A percentile compares a stretch with the other conserved stretches of the same genome.
Conservation (phyloP, 2,797 vertebrate species). For the Platyrinchus mystaceus region DNA sequence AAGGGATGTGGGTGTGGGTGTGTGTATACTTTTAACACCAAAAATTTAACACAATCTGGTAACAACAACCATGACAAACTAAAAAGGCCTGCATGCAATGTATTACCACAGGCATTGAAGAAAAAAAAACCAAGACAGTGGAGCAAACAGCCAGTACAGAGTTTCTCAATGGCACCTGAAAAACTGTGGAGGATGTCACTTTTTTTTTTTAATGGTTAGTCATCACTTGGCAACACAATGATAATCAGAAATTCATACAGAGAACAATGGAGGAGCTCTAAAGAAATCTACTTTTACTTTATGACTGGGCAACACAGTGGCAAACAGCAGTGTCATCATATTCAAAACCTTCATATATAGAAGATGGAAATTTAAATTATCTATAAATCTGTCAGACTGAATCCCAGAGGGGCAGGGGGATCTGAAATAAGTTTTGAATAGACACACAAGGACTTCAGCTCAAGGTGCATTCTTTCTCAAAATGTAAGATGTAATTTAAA, state of each 20-base stretch:
- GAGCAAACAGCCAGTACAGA: background rate
- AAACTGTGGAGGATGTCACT: background rate
- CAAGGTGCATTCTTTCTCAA: background rate
- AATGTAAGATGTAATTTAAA: background rate
- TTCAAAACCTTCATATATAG: background rate
- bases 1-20: background rate
- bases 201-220: background rate
- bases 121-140: background rate
- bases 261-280: background rate
- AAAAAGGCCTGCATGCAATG: background rate
- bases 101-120: background rate
- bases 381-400: background rate
- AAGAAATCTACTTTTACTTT: background rate
- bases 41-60: background rate
- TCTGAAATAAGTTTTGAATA: background rate
- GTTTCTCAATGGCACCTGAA: background rate
- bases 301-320: background rate
- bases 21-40: background rate
- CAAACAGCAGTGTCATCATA: background rate
- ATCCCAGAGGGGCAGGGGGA: rapidly evolving
- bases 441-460: background rate
- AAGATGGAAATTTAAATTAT: background rate
- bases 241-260: background rate
- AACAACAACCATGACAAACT: background rate
- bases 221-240: background rate